These are phyloP conservation scores for Strongylocentrotus purpuratus DNA, from an alignment of 35 echinoderm and acorn worm genomes.

Conservation along the genomic window DNA sequence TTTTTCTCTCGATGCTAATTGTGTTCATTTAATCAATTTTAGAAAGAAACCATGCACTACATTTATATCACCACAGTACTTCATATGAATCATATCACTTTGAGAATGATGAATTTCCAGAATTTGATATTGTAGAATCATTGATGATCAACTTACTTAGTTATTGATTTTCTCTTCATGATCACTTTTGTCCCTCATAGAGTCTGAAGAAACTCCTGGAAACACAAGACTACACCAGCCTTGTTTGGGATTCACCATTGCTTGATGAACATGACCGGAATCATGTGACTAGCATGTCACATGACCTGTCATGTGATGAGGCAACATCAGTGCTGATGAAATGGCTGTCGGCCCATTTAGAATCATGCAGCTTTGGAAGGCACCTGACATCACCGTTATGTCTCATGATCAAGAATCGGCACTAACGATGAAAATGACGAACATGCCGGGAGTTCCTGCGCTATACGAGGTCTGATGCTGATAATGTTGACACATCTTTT, in stretches of 20 bases:
- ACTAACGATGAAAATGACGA: not conserved
- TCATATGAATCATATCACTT: not conserved
- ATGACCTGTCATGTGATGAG: not conserved
- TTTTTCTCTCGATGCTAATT: not conserved
- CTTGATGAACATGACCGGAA: slow-evolving; percentile 16
- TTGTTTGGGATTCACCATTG: not conserved
- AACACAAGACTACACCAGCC: not conserved
- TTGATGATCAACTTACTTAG: not conserved
- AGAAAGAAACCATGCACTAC: not conserved
- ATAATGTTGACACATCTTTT: not conserved
- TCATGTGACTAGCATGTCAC: not conserved
- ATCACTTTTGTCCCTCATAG: not conserved
- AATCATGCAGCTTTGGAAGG: not conserved
- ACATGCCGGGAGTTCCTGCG: not conserved
- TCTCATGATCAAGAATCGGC: not conserved
- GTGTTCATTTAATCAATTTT: not conserved
- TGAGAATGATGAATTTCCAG: not conserved
- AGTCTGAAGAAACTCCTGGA: not conserved
- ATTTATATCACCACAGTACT: no score
- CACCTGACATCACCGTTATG: not conserved
- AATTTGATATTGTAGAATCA: not conserved
- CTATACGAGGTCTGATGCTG: not conserved
- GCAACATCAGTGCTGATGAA: slow-evolving; percentile 1
- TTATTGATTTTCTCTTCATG: not conserved
- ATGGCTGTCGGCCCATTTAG: not conserved